Evolutionary conservation across 2,888 invertebrate genomes (phyloP).

Genomic region (Diploptera punctata): DNA sequence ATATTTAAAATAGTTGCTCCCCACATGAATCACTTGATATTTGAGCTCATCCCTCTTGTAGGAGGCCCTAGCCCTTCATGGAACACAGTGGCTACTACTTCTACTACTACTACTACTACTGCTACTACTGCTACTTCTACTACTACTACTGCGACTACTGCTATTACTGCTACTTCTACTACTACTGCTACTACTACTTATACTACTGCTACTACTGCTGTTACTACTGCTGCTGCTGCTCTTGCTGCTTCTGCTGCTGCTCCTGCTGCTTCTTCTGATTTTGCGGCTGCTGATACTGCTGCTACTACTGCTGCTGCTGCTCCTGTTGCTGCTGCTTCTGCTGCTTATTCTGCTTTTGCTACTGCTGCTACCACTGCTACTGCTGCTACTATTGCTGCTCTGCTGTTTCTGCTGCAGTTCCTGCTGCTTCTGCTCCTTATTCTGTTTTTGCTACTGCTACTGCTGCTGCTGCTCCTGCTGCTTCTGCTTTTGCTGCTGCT

Average conservation of each 20-base stretch:
- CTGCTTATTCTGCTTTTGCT: too few relatives aligned
- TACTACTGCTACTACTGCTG: neutral
- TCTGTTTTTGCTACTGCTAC: neutral
- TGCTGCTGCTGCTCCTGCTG: neutral
- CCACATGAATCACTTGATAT: too few relatives aligned
- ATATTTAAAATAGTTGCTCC: too few relatives aligned
- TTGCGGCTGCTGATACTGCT: neutral
- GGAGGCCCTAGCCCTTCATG: too few relatives aligned
- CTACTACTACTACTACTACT: neutral
- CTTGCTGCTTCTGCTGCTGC: too few relatives aligned
- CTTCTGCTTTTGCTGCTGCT: too few relatives aligned
- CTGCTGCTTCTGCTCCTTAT: neutral
- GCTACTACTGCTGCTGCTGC: neutral
- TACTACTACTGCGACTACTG: too few relatives aligned
- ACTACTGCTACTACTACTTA: neutral
- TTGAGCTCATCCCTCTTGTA: too few relatives aligned
- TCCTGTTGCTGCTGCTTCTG: neutral
- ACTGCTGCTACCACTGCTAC: neutral
- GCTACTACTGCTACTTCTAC: neutral
- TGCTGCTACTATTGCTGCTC: neutral
- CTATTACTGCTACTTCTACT: neutral
- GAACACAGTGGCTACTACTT: neutral
- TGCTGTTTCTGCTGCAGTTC: neutral
- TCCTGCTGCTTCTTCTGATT: neutral
- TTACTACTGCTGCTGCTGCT: neutral